Percentiles rank a stretch among this genome's conserved stretches.
Evolutionary conservation across 2,113 vertebrate genomes (phyloP).

Genomic region (Mesembrinibis cayennensis): DNA sequence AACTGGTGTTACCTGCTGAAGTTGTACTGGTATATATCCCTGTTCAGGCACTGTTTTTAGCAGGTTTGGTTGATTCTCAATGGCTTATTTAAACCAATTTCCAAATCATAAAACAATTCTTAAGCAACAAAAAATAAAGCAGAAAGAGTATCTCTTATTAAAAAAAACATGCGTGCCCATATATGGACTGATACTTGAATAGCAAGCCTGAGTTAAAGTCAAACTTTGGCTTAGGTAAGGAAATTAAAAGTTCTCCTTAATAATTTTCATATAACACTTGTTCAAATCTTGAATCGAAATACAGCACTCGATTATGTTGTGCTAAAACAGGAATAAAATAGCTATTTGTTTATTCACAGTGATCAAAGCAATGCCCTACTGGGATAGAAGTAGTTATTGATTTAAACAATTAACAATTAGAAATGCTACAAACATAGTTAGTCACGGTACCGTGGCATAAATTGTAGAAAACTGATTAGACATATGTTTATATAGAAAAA

Average conservation of each 20-base stretch:
- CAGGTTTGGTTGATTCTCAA: neutral
- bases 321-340: neutral
- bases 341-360: neutral
- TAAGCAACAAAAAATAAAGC: neutral
- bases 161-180: too few species aligned
- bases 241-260: neutral
- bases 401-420: neutral
- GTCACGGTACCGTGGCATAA: neutral
- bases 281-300: neutral
- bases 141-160: neutral
- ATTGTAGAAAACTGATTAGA: neutral
- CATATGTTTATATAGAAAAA: neutral
- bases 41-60: neutral
- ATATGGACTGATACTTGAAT: neutral
- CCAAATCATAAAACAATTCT: neutral
- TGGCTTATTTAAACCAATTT: neutral
- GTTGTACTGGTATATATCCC: neutral
- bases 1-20: neutral
- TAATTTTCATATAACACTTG: neutral
- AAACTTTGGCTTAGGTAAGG: neutral
- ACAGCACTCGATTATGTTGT: neutral
- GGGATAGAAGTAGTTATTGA: neutral
- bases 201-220: neutral
- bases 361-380: neutral
- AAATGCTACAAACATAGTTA: neutral